These are phyloP conservation scores for Pomatostomus ruficeps DNA, from an alignment of 2,113 vertebrate genomes.

Conservation along the genomic window DNA sequence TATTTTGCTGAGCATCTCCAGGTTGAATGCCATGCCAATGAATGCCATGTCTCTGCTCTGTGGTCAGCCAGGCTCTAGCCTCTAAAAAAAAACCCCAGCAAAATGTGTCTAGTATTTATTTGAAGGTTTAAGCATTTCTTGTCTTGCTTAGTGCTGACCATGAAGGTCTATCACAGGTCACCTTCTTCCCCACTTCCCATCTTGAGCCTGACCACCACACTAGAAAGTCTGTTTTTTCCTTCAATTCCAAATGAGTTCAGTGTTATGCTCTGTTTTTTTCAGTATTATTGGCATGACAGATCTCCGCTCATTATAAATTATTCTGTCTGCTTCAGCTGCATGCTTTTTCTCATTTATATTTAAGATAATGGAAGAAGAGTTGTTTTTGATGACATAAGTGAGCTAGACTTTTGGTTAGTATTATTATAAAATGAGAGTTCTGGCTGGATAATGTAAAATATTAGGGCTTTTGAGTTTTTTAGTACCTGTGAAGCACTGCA, in stretches of 20 bases:
- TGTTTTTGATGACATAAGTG: slow-evolving; percentile 26
- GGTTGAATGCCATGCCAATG: not conserved
- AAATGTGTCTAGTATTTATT: not conserved
- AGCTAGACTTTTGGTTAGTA: not conserved
- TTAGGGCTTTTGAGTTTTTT: not conserved
- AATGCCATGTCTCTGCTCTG: not conserved
- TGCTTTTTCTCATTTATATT: slow-evolving; percentile 55
- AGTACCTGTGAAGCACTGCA: not conserved
- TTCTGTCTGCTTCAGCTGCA: slow-evolving; percentile 20
- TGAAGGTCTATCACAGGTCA: not conserved
- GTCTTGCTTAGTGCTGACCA: not conserved
- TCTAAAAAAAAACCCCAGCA: not conserved
- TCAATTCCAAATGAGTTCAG: not conserved
- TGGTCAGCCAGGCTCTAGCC: not conserved
- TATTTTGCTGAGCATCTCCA: not conserved
- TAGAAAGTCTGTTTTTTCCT: not conserved
- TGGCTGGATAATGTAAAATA: slow-evolving; percentile 1
- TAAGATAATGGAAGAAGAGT: slow-evolving; percentile 47
- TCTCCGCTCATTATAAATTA: slow-evolving; percentile 47
- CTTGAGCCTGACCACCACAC: not conserved
- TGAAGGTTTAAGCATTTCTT: not conserved
- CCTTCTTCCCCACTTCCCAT: not conserved
- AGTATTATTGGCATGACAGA: not conserved
- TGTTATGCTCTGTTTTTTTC: not conserved
- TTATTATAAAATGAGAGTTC: slow-evolving; percentile 7